Conservation (phyloP, 1,140 invertebrate species). For the Hestina assimilis region DNA sequence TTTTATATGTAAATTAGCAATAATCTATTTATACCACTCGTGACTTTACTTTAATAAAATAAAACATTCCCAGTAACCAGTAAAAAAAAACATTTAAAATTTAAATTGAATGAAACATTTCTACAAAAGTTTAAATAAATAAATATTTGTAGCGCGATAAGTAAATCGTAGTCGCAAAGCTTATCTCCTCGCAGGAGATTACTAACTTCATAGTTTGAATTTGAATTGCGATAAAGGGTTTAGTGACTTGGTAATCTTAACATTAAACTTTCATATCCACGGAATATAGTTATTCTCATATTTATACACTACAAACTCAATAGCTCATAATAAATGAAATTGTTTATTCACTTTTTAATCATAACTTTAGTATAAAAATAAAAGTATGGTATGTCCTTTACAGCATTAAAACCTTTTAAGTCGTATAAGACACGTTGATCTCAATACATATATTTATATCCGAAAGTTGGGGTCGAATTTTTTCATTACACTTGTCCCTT, state of each 20-base stretch:
- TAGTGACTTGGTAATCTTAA: constrained; percentile 2
- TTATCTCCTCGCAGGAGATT: constrained; percentile 56
- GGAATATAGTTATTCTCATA: neutral
- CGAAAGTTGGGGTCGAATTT: constrained; percentile 21
- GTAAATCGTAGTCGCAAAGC: constrained; percentile 43
- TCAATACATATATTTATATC: constrained; percentile 27
- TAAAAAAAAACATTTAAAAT: too few species aligned
- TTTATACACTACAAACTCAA: neutral
- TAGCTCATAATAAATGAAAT: neutral
- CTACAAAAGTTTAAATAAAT: constrained; percentile 31
- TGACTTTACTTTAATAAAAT: too few species aligned
- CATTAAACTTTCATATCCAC: neutral
- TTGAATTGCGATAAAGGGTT: constrained; percentile 7
- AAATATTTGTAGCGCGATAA: constrained; percentile 52
- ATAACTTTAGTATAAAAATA: too few species aligned
- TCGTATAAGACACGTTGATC: constrained; percentile 15
- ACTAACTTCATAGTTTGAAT: constrained; percentile 41
- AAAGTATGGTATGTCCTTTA: too few species aligned
- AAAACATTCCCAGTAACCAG: too few species aligned
- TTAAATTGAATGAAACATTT: too few species aligned
- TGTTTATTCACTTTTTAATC: neutral
- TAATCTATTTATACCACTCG: too few species aligned
- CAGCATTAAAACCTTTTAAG: too few species aligned
- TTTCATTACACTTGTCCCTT: constrained; percentile 21
- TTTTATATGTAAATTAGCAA: too few species aligned